Conservation (phyloP, 2,888 invertebrate genomes). For the Gastracanthus pulcherrimus region DNA sequence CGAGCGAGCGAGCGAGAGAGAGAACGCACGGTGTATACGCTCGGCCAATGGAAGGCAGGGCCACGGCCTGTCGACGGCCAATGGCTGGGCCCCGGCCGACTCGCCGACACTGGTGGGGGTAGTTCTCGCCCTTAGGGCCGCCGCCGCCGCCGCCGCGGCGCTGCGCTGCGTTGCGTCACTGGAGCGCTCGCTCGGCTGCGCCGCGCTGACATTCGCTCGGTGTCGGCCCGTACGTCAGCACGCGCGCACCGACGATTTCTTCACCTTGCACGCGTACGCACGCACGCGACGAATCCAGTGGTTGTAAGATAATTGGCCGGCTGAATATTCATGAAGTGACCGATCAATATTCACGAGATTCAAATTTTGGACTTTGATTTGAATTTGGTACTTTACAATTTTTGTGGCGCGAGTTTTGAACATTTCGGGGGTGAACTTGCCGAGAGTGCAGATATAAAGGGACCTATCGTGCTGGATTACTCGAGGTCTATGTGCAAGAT, state of each 20-base stretch:
- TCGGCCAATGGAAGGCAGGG: constrained; percentile 61
- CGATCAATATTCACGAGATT: constrained; percentile 30
- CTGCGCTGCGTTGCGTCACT: constrained; percentile 74
- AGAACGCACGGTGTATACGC: background rate
- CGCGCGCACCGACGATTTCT: background rate
- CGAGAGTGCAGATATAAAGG: no score
- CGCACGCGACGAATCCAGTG: no score
- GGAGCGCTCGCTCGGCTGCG: background rate
- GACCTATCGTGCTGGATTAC: constrained; percentile 64
- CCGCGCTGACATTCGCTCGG: constrained; percentile 72
- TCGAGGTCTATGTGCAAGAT: constrained; percentile 40
- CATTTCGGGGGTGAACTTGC: background rate
- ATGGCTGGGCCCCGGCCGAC: constrained; percentile 59
- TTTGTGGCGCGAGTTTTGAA: background rate
- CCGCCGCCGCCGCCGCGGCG: constrained; percentile 51
- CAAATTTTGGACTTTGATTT: background rate
- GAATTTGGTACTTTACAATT: background rate
- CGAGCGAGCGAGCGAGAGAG: constrained; percentile 66
- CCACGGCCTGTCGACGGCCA: constrained; percentile 60
- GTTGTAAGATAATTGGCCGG: background rate
- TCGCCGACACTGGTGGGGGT: constrained; percentile 66
- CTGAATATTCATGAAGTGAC: constrained; percentile 24
- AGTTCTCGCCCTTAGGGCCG: constrained; percentile 71
- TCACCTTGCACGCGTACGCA: no score
- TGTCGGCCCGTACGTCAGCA: constrained; percentile 67